Percentiles rank a stretch among this genome's conserved stretches.
phyloP scores from a whole-genome alignment of 1,140 invertebrate species.

The Phthorimaea operculella region DNA sequence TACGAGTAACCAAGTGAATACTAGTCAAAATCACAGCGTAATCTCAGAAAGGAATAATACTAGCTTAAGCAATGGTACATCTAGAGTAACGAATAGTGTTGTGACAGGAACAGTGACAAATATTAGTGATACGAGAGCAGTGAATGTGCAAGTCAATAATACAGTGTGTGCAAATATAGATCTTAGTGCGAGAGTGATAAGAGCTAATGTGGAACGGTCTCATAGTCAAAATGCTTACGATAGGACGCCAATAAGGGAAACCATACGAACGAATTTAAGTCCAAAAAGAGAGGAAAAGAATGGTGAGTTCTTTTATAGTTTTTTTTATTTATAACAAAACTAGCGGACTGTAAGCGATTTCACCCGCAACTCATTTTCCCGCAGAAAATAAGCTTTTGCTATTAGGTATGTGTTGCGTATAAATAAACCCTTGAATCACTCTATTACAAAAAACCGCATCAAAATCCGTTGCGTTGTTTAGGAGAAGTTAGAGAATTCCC shows the following conservation, averaged over 20 bases:
- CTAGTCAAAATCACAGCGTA: neutral
- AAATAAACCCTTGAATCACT: too few relatives aligned
- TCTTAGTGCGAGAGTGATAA: neutral
- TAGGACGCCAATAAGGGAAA: conserved; percentile 23
- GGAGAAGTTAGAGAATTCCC: too few relatives aligned
- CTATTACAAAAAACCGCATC: too few relatives aligned
- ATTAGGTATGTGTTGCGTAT: too few relatives aligned
- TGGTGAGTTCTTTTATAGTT: conserved; percentile 31
- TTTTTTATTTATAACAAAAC: too few relatives aligned
- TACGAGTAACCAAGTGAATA: neutral
- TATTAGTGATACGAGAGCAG: neutral
- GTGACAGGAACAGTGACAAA: neutral
- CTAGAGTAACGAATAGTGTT: neutral
- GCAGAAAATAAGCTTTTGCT: too few relatives aligned
- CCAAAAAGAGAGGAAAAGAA: conserved; percentile 40
- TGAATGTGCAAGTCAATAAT: neutral
- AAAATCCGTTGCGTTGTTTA: too few relatives aligned
- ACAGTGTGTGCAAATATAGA: neutral
- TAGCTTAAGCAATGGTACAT: neutral
- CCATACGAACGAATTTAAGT: conserved; percentile 29
- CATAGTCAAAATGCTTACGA: conserved; percentile 54
- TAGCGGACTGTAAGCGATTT: too few relatives aligned
- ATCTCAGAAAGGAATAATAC: neutral
- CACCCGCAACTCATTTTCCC: too few relatives aligned
- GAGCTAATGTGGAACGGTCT: conserved; percentile 37